Evolutionary conservation across 1,140 invertebrate genomes (phyloP).

Genomic region (Mycetomoellerius zeteki): DNA sequence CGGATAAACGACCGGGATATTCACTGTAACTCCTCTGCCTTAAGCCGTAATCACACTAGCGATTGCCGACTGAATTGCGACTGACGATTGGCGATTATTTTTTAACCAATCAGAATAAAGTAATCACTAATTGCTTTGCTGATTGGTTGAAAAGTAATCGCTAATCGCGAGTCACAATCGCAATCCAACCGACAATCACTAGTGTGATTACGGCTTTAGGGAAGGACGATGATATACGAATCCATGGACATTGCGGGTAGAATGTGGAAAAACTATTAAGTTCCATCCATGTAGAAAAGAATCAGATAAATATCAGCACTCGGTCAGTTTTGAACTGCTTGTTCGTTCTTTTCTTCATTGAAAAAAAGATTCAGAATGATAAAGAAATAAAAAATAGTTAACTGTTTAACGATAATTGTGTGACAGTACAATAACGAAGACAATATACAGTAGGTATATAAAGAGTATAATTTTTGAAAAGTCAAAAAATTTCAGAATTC

Average conservation of each 20-base stretch:
- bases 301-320: constrained; percentile 33
- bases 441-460: neutral
- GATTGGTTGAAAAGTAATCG: no score
- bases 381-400: constrained; percentile 21
- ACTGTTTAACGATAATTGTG: neutral
- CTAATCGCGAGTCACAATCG: no score
- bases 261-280: constrained; percentile 63
- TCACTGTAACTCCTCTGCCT: neutral
- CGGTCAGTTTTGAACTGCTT: constrained; percentile 8
- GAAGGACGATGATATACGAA: constrained; percentile 36
- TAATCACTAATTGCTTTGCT: no score
- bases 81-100: no score
- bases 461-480: no score
- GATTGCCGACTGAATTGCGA: no score
- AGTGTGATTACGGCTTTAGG: no score
- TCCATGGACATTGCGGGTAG: neutral
- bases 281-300: constrained; percentile 38
- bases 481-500: no score
- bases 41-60: neutral
- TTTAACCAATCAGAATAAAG: no score
- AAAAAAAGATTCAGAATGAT: constrained; percentile 7
- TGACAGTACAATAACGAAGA: neutral
- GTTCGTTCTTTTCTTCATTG: neutral
- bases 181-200: no score
- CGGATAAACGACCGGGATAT: constrained; percentile 26